Percentiles rank a stretch among this genome's conserved stretches.
Evolutionary conservation across 1,140 invertebrate species (phyloP).

Genomic region (Physella acuta): DNA sequence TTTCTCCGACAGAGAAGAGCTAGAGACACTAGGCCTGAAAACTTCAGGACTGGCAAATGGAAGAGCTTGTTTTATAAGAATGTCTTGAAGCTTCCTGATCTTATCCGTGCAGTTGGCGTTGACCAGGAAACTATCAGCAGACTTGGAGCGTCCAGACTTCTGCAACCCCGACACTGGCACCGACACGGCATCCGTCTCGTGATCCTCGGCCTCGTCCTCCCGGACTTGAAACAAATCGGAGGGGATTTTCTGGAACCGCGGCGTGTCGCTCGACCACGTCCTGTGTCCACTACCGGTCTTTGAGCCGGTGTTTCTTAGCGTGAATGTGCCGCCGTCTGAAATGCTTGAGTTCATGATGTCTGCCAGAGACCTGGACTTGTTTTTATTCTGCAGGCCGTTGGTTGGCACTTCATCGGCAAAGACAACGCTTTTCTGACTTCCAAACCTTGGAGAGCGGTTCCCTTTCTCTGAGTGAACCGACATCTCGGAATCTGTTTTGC

Average conservation of each 20-base stretch:
- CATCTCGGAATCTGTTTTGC: not conserved
- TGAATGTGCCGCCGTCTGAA: conserved; percentile 20
- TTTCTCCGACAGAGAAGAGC: no score
- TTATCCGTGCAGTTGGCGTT: conserved; percentile 14
- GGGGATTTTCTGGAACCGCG: no score
- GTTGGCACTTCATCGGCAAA: conserved; percentile 2
- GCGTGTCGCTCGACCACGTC: no score
- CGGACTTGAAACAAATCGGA: no score
- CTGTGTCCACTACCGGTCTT: no score
- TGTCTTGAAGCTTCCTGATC: conserved; percentile 25
- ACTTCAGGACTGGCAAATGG: conserved; percentile 21
- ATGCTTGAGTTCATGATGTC: conserved; percentile 20
- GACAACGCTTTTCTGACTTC: conserved; percentile 8
- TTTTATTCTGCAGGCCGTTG: not conserved
- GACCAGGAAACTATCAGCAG: not conserved
- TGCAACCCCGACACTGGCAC: no score
- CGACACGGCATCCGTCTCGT: no score
- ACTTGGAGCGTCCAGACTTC: not conserved
- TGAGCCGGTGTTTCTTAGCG: no score
- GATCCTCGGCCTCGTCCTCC: no score
- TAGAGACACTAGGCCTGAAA: not conserved
- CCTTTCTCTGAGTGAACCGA: no score
- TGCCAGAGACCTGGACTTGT: conserved; percentile 10
- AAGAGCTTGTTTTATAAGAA: conserved; percentile 28
- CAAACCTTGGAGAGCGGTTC: conserved; percentile 5